Base-by-base conservation (phyloP, 2,113 vertebrate species). In the Eurystomus gularis region DNA sequence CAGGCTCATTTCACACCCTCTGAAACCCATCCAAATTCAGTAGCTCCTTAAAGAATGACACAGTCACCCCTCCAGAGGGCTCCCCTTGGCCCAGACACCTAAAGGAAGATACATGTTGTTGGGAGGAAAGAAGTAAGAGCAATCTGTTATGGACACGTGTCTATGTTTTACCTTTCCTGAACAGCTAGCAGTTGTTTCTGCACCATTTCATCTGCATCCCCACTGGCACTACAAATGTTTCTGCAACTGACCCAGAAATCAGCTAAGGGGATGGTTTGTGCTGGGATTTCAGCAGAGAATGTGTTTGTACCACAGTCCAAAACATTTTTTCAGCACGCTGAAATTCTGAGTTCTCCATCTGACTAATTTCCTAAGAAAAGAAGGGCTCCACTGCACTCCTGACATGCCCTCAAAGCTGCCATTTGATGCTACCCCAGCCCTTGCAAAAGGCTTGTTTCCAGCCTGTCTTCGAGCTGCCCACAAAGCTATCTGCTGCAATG, bases 71-170 rank as follows among this genome's bases (percentile, higher is more conserved):
- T 66, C 5, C 15, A 42, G 39, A 86, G 16, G 13, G 6, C 10
- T 88, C 5, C 6, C 17, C 33, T 48, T 40, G 28, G 17, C 39
- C 17, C 20, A 58, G 31, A 49, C 25, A 44, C 13, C 19, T 60
- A 48, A 51, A 70, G 29, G 17, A 62, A 88, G 4, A n/a, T 1
- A 5, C 3, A 57, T 2, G 11, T 17, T 40, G 5, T 17, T 33
- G 24, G 21, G 10, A 87, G 17, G 21, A 76, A 82, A 58, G 21
- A 31, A 51, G 26, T n/a, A 19, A 49, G 35, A 68, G 8, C 31
- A 64, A 35, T 57, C 33, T 82, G 7, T 37, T 62, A 24, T 4
- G 29, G 51, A 46, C 10, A 44, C 0, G 0, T 52, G 42, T 11
- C 25, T 91, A 0, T 13, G 16, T 66, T 92, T 77, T 40, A 31